Base-by-base conservation (phyloP, 2,888 invertebrate genomes). In the Eupithecia inturbata region DNA sequence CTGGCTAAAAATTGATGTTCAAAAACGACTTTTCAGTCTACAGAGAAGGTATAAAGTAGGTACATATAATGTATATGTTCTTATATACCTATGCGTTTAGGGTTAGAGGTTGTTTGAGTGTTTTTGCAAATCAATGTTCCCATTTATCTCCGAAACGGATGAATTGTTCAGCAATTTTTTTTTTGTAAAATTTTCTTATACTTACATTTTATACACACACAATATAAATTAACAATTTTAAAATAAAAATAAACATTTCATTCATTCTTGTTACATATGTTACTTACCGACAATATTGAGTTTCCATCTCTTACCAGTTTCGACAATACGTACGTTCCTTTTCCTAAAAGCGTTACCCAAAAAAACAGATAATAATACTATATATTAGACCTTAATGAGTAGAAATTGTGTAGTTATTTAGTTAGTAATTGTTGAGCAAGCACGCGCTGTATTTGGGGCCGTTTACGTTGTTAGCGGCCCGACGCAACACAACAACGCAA, bases 381-480 rank as follows among this genome's bases (percentile, higher is more conserved):
- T 53, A 22, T 22, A 12, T n/a, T n/a, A 53, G 3, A 22, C 22
- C 10, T 5, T 26, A 57, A 57, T 57, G 22, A 26, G 26, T 53
- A 26, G 62, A 62, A 31, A 26, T 19, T 62, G 62, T 31, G 31
- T 62, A 16, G 28, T 62, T 19, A 31, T 31, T 53, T 26, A 31
- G 19, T 41, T 41, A 39, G 68, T 70, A 72, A 67, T 49, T 41
- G 49, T 26, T 3, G 57, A 71, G 57, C 70, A 64, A 76, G 71
- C 76, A 68, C 71, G 66, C 71, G 70, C 69, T 75, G 75, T 31
- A 75, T 78, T 76, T 68, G 73, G 74, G 71, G 63, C 74, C 72
- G 84, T 83, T 88, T 85, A 87, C 88, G 84, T 83, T 80, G 88
- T 88, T 87, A 87, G 88, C 81, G 85, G 83, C 83, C 81, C 80